A percentile compares a stretch with the other conserved stretches of the same genome.
Conservation (phyloP, 2,797 vertebrate species). For the Argentina silus region DNA sequence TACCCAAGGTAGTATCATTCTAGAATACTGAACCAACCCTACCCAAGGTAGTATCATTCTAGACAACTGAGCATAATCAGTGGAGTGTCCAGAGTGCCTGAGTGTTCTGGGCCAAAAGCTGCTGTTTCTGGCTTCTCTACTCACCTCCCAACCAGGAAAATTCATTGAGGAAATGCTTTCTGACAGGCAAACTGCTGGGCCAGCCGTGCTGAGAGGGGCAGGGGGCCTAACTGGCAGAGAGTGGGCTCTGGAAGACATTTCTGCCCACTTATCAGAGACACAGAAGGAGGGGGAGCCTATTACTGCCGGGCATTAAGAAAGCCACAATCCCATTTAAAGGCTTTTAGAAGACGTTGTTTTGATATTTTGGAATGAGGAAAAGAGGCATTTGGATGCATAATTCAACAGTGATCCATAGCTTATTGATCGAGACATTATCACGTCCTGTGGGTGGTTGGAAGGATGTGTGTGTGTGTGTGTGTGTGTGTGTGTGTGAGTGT, state of each 20-base stretch:
- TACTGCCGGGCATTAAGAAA: constrained; percentile 33
- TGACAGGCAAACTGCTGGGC: constrained; percentile 38
- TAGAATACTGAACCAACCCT: background rate
- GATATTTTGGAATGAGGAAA: constrained; percentile 36
- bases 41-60: background rate
- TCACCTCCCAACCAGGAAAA: constrained; percentile 17
- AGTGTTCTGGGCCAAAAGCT: background rate
- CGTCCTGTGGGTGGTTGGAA: constrained; percentile 1
- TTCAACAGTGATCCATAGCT: constrained; percentile 38
- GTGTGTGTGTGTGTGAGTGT: background rate
- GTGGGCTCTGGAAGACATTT: constrained; percentile 30
- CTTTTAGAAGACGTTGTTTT: constrained; percentile 38
- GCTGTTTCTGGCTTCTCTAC: constrained; percentile 18
- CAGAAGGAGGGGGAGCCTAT: constrained; percentile 27
- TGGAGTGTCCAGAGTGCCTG: background rate
- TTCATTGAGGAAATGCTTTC: constrained; percentile 45
- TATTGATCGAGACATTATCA: constrained; percentile 28
- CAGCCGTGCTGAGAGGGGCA: constrained; percentile 7
- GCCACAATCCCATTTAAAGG: constrained; percentile 41
- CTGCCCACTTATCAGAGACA: constrained; percentile 35
- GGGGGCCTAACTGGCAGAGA: constrained; percentile 28
- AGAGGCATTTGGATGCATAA: constrained; percentile 34
- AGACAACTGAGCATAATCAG: background rate
- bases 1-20: background rate
- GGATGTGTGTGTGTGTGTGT: background rate